Percentiles rank a stretch among this genome's conserved stretches.
Conservation (phyloP, 2,113 vertebrate species). For the Parus major region DNA sequence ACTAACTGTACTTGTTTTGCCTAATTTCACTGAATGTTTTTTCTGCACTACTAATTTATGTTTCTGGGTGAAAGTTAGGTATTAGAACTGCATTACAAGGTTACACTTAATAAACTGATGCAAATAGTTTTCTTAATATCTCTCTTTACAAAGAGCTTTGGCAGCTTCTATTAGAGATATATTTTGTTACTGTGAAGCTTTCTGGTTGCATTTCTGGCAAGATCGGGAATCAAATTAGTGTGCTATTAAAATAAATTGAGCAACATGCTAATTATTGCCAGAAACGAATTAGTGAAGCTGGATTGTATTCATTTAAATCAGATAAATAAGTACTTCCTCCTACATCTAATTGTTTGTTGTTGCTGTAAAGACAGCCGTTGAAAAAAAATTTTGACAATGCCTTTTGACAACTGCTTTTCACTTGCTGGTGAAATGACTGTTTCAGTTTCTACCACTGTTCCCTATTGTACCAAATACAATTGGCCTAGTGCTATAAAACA, state of each 20-base stretch:
- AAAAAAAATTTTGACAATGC: background rate
- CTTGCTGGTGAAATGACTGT: background rate
- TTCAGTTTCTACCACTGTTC: background rate
- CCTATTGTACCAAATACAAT: background rate
- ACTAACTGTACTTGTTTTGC: background rate
- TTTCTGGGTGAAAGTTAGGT: background rate
- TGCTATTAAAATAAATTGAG: constrained; percentile 47
- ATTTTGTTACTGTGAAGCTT: constrained; percentile 8
- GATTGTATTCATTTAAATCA: constrained; percentile 23
- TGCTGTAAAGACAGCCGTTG: background rate
- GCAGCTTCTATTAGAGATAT: background rate
- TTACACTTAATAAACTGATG: background rate
- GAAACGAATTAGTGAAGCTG: constrained; percentile 14
- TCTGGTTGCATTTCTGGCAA: constrained; percentile 13
- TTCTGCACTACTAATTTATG: background rate
- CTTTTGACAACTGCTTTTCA: background rate
- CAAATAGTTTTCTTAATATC: background rate
- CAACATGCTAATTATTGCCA: constrained; percentile 30
- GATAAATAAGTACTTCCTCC: constrained; percentile 26
- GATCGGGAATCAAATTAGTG: background rate
- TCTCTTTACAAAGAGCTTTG: background rate
- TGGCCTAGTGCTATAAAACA: background rate
- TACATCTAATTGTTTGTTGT: background rate
- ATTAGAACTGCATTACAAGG: background rate
- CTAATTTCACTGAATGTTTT: background rate